A percentile compares a stretch with the other conserved stretches of the same genome.
Conservation (phyloP, 2,113 vertebrate genomes). For the Paramisgurnus dabryanus region DNA sequence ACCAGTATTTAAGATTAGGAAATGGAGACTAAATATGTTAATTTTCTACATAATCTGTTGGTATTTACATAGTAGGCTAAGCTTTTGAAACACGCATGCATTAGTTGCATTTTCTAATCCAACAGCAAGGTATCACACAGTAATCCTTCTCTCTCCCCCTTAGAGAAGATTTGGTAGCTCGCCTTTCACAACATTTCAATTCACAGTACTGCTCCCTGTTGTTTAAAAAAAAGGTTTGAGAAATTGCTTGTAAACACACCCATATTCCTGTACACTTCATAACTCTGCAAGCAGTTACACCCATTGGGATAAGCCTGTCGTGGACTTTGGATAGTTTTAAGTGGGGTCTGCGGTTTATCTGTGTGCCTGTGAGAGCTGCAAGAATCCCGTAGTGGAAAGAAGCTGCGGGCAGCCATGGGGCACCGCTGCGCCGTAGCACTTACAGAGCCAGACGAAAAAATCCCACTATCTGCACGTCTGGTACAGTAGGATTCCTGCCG, state of each 20-base stretch:
- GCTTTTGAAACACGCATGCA: conserved; percentile 11
- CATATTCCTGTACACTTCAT: neutral
- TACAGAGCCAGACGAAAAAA: neutral
- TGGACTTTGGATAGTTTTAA: neutral
- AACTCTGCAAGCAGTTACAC: neutral
- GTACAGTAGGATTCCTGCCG: conserved; percentile 2
- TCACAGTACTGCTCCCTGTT: neutral
- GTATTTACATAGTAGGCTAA: neutral
- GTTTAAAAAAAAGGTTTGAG: neutral
- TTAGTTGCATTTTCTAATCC: conserved; percentile 23
- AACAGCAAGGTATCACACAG: neutral
- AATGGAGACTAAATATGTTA: no score
- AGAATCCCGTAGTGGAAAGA: conserved; percentile 1
- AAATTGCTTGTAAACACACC: neutral
- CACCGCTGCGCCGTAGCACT: neutral
- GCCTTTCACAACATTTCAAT: neutral
- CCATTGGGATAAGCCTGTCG: conserved; percentile 6
- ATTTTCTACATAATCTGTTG: neutral
- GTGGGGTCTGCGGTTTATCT: conserved; percentile 10
- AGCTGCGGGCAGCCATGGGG: conserved; percentile 10
- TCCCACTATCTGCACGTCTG: conserved; percentile 4
- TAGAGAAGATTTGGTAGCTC: neutral
- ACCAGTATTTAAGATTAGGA: no score
- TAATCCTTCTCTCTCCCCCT: neutral
- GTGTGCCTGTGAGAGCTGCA: neutral